Evolutionary conservation across 2,797 vertebrate genomes (phyloP), one percentile per base, ranked within the genome.

Genomic region (Petrocephalus sullivani): DNA sequence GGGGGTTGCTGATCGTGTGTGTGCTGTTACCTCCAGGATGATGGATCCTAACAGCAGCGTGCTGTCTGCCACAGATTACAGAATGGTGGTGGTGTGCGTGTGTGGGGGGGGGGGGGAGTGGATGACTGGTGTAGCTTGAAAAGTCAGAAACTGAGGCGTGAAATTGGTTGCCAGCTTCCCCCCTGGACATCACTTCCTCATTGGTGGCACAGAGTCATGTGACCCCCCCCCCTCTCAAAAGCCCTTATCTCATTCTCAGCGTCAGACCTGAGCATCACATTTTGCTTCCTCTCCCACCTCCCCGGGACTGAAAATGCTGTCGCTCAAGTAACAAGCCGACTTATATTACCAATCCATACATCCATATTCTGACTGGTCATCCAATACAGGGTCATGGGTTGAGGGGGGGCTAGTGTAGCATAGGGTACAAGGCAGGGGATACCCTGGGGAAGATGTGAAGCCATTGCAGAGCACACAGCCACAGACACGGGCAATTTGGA

Each of bases 151-250:
- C 91, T 87, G 92, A 95, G 92, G 94, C 94, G 91, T 96, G 95
- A 96, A 95, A 96, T 95, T 96, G 95, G 92, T 91, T 94, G 91
- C 92, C 92, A 92, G 92, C 93, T 91, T 14, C 33, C 81, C 19
- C 28, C 83, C 85, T 33, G 0, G 85, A 14, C 57, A 19, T n/a
- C 23, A 6, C 16, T 86, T 16, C 14, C 56, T 58, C 85, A 19
- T 46, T 46, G 14, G 23, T 41, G 85, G 54, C 56, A 21, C 56
- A 9, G 85, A n/a, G 33, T 56, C 28, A 61, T 61, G 57, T 33
- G 10, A 19, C 51, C 53, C 49, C 82, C 49, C 0, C 49, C 46
- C 82, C 21, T 7, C 82, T 4, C 21, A 46, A n/a, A 6, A 12
- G 83, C 12, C 81, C 81, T 21, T 83, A 75, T 75, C 28, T 1